Evolutionary conservation across 2,888 invertebrate genomes (phyloP).

Genomic region (Phalangium opilio): DNA sequence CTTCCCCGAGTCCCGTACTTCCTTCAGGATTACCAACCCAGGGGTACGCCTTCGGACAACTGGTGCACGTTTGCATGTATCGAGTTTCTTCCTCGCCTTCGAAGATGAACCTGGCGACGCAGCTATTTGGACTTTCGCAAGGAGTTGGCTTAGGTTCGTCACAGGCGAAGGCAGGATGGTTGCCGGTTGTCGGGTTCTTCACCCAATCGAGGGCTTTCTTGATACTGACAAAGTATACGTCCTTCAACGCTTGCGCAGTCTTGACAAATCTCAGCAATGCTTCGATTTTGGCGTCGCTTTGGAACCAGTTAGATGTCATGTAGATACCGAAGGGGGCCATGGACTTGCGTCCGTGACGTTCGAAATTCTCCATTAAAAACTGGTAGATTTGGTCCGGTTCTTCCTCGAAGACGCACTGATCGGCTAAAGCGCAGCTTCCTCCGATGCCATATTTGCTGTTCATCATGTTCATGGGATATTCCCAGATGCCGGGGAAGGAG

Average conservation of each 20-base stretch:
- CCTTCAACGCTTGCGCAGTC: conserved; percentile 11
- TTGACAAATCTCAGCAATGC: conserved; percentile 20
- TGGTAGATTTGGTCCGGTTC: conserved; percentile 34
- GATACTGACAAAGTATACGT: conserved; percentile 22
- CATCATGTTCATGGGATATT: conserved; percentile 21
- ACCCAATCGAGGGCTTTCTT: conserved; percentile 20
- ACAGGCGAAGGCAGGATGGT: conserved; percentile 15
- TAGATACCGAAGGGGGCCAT: conserved; percentile 22
- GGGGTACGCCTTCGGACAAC: conserved; percentile 68
- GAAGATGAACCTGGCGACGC: conserved; percentile 47
- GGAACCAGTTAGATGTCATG: conserved; percentile 22
- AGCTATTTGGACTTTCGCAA: conserved; percentile 17
- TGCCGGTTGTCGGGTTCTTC: conserved; percentile 14
- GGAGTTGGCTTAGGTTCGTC: conserved; percentile 34
- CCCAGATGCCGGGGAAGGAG: conserved; percentile 32
- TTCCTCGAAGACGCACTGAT: conserved; percentile 54
- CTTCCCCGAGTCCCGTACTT: too few relatives aligned
- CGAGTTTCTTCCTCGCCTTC: conserved; percentile 28
- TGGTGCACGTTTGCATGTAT: conserved; percentile 59
- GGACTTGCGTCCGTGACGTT: conserved; percentile 21
- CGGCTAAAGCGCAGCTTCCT: conserved; percentile 19
- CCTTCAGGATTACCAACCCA: conserved; percentile 42
- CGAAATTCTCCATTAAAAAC: conserved; percentile 22
- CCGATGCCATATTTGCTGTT: conserved; percentile 21
- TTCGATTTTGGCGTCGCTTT: conserved; percentile 19